A percentile compares a stretch with the other conserved stretches of the same genome.
Conservation (phyloP, 2,888 invertebrate species). For the Scaptomyza flava region DNA sequence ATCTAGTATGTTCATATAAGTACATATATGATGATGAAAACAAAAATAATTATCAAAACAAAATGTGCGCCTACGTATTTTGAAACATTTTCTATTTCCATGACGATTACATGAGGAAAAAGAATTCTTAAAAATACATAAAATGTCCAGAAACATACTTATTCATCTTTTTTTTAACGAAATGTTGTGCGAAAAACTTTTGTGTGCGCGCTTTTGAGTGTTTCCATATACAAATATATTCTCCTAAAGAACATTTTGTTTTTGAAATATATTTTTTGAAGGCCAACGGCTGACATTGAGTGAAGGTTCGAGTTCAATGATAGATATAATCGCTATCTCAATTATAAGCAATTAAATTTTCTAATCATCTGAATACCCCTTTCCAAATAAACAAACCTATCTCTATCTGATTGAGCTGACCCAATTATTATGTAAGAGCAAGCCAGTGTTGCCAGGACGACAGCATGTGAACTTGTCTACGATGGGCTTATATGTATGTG, state of each 20-base stretch:
- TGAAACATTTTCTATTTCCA: slow-evolving; percentile 36
- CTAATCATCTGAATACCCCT: not conserved
- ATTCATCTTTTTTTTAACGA: slow-evolving; percentile 4
- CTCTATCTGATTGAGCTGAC: slow-evolving; percentile 25
- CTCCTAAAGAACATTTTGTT: slow-evolving; percentile 62
- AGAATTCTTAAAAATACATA: slow-evolving; percentile 4
- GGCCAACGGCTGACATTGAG: slow-evolving; percentile 70
- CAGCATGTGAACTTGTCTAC: slow-evolving; percentile 7
- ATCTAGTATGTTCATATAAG: not conserved
- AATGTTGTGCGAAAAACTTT: slow-evolving; percentile 14
- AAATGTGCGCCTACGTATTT: slow-evolving; percentile 38
- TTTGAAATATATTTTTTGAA: slow-evolving; percentile 49
- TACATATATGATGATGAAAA: slow-evolving; percentile 9
- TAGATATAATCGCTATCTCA: slow-evolving; percentile 26
- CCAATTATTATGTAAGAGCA: slow-evolving; percentile 42
- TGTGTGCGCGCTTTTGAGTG: not conserved
- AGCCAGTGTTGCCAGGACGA: slow-evolving; percentile 22
- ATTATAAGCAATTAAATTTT: slow-evolving; percentile 24
- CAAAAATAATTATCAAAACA: slow-evolving; percentile 21
- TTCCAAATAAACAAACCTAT: not conserved
- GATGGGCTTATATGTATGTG: not conserved
- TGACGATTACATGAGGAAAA: slow-evolving; percentile 36
- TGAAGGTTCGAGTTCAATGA: slow-evolving; percentile 77
- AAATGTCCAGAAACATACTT: slow-evolving; percentile 22
- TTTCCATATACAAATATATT: not conserved